These are phyloP conservation scores for Drosophila nr. fundita DNA, from an alignment of 2,888 invertebrate genomes.

Conservation along the genomic window DNA sequence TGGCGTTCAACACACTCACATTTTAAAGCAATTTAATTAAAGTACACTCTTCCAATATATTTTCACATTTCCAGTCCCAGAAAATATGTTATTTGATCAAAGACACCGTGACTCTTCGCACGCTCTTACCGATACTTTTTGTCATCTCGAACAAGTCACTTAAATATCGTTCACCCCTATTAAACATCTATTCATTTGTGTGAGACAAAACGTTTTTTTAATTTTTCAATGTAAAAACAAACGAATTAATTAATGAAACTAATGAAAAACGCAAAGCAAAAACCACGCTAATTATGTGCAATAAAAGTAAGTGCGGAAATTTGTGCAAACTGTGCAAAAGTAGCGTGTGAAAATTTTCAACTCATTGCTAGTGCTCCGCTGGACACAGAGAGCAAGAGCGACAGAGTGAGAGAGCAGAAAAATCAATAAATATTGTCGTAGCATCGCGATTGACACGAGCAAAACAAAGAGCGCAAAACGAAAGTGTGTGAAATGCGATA, in stretches of 20 bases:
- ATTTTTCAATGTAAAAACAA: constrained; percentile 57
- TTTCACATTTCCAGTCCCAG: background rate
- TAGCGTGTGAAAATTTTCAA: constrained; percentile 59
- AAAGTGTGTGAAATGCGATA: constrained; percentile 43
- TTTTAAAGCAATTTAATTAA: background rate
- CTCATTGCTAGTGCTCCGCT: constrained; percentile 48
- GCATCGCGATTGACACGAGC: constrained; percentile 75
- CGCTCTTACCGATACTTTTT: constrained; percentile 26
- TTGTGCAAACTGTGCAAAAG: constrained; percentile 18
- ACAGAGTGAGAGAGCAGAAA: constrained; percentile 61
- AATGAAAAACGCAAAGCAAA: constrained; percentile 31
- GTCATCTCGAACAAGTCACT: constrained; percentile 33
- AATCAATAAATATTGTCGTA: constrained; percentile 73
- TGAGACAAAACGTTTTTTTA: constrained; percentile 42
- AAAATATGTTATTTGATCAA: background rate
- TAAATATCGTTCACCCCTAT: constrained; percentile 46
- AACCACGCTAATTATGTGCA: constrained; percentile 49
- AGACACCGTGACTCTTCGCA: constrained; percentile 11
- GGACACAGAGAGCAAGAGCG: constrained; percentile 35
- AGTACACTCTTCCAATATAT: background rate
- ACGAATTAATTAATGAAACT: constrained; percentile 31
- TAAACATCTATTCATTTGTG: constrained; percentile 34
- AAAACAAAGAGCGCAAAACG: constrained; percentile 69
- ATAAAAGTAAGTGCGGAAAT: constrained; percentile 57
- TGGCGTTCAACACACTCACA: no score